phyloP scores from a whole-genome alignment of 2,888 invertebrate genomes.

The Tetranychus piercei region DNA sequence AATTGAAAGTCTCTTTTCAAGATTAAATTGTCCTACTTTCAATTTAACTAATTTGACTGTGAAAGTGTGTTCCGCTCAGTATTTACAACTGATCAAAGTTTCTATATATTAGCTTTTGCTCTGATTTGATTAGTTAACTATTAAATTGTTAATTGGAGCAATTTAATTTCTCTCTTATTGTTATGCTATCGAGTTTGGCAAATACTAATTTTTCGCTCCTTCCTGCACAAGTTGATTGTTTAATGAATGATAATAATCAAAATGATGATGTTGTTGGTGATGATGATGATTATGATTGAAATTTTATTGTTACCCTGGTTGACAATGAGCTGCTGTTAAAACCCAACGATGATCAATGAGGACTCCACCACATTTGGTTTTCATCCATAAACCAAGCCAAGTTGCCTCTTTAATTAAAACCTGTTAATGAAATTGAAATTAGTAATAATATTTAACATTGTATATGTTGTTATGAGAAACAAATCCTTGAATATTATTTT shows the following conservation, averaged over 20 bases:
- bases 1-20: neutral
- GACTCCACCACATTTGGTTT: slow-evolving; percentile 85
- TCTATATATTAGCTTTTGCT: too few relatives aligned
- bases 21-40: neutral
- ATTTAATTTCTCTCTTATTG: neutral
- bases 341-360: slow-evolving; percentile 70
- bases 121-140: too few relatives aligned
- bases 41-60: too few relatives aligned
- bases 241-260: too few relatives aligned
- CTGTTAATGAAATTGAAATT: slow-evolving; percentile 35
- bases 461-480: too few relatives aligned
- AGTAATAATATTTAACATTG: neutral
- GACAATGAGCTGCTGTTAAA: slow-evolving; percentile 82
- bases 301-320: slow-evolving; percentile 42
- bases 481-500: slow-evolving; percentile 11
- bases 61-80: too few relatives aligned
- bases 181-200: too few relatives aligned
- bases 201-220: too few relatives aligned
- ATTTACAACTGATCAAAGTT: too few relatives aligned
- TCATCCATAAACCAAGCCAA: slow-evolving; percentile 78
- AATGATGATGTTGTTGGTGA: too few relatives aligned
- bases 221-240: too few relatives aligned
- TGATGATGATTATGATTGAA: too few relatives aligned
- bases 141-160: neutral
- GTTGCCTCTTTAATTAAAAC: slow-evolving; percentile 65